A percentile compares a stretch with the other conserved stretches of the same genome.
Evolutionary conservation across 2,888 invertebrate genomes (phyloP).

Genomic region (Tiliacea citrago): DNA sequence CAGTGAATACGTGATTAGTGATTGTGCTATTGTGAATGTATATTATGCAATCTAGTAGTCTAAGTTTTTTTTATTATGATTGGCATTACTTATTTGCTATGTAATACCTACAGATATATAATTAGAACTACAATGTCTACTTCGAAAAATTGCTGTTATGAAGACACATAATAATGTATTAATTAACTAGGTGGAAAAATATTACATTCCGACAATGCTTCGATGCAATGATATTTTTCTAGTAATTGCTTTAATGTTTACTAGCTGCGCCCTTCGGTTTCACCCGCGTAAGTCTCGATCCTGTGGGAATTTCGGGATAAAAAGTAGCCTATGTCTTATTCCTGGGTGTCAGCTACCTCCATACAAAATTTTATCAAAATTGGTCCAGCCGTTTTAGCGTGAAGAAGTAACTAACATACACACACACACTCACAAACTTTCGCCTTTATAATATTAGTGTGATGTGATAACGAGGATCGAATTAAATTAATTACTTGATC

Average conservation of each 20-base stretch:
- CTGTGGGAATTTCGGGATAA: too few relatives aligned
- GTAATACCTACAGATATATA: not conserved
- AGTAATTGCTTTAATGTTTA: not conserved
- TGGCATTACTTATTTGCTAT: not conserved
- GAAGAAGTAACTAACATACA: too few relatives aligned
- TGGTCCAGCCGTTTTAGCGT: too few relatives aligned
- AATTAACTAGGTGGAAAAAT: not conserved
- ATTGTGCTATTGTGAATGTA: slow-evolving; percentile 9
- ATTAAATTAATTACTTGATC: not conserved
- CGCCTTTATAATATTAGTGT: too few relatives aligned
- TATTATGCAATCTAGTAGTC: not conserved
- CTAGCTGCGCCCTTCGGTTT: too few relatives aligned
- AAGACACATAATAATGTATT: not conserved
- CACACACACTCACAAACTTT: too few relatives aligned
- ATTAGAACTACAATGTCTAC: not conserved
- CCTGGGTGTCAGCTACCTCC: too few relatives aligned
- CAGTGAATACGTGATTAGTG: not conserved
- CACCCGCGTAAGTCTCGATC: too few relatives aligned
- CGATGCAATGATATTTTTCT: not conserved
- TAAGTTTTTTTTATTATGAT: slow-evolving; percentile 25
- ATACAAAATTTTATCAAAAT: too few relatives aligned
- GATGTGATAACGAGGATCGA: too few relatives aligned
- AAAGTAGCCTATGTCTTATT: too few relatives aligned
- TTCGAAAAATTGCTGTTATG: not conserved
- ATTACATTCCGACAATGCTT: not conserved